Conservation (phyloP, 2,113 vertebrate genomes). For the Lepus americanus region DNA sequence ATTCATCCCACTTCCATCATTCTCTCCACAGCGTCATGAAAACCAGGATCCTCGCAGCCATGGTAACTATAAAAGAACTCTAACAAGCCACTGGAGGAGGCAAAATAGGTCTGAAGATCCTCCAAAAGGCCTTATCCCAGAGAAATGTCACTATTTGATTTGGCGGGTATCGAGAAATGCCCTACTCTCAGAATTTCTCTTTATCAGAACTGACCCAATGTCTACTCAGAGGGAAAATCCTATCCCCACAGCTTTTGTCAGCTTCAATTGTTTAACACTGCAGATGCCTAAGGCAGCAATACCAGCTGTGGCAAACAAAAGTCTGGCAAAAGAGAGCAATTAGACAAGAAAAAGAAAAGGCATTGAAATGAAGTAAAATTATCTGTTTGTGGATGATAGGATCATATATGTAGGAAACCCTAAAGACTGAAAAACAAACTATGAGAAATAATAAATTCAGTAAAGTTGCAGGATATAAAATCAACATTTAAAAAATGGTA, state of each 20-base stretch:
- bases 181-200: not conserved
- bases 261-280: not conserved
- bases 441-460: not conserved
- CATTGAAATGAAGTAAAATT: not conserved
- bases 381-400: not conserved
- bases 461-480: not conserved
- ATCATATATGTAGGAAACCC: not conserved
- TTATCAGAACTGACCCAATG: not conserved
- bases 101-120: not conserved
- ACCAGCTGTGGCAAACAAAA: not conserved
- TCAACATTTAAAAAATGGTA: not conserved
- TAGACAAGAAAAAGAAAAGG: not conserved
- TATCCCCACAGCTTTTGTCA: not conserved
- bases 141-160: not conserved
- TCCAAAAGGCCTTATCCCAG: not conserved
- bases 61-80: not conserved
- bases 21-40: not conserved
- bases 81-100: not conserved
- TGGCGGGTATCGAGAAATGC: not conserved
- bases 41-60: not conserved
- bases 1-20: not conserved
- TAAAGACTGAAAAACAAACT: not conserved
- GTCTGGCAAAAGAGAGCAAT: not conserved
- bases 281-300: not conserved
- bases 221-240: not conserved